Percentiles rank a stretch among this genome's conserved stretches.
Conservation (phyloP, 2,113 vertebrate species). For the Epinephelus cyanopodus region DNA sequence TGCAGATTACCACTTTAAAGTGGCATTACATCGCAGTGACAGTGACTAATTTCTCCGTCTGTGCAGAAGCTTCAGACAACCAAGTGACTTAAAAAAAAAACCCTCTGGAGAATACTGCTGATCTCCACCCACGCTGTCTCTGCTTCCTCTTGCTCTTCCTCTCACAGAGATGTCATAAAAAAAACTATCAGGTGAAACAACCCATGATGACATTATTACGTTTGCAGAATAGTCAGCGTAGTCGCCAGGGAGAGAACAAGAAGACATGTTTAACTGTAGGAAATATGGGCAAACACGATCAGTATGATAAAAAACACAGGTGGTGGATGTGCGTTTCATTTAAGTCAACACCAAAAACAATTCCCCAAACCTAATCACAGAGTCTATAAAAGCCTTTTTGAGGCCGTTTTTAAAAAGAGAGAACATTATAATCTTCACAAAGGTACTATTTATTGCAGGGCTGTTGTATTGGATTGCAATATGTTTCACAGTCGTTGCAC, state of each 20-base stretch:
- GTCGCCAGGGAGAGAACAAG: slow-evolving; percentile 13
- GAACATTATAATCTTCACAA: not conserved
- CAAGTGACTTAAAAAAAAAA: slow-evolving; percentile 20
- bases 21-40: slow-evolving; percentile 28
- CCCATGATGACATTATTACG: slow-evolving; percentile 73
- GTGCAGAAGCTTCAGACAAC: slow-evolving; percentile 39
- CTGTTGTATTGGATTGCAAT: slow-evolving; percentile 33
- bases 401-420: not conserved
- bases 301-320: not conserved
- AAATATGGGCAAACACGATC: not conserved
- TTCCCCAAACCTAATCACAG: not conserved
- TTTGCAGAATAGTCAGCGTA: slow-evolving; percentile 31
- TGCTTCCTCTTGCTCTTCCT: slow-evolving; percentile 24
- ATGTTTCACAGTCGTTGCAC: not conserved
- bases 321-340: not conserved
- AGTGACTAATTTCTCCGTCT: slow-evolving; percentile 37
- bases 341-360: not conserved
- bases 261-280: slow-evolving; percentile 6
- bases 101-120: slow-evolving; percentile 32
- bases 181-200: slow-evolving; percentile 43
- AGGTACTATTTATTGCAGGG: not conserved
- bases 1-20: slow-evolving; percentile 26
- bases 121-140: slow-evolving; percentile 55
- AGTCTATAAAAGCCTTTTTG: not conserved
- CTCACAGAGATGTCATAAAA: slow-evolving; percentile 44